Conservation (phyloP, 2,113 vertebrate genomes). For the Nycticorax nycticorax region DNA sequence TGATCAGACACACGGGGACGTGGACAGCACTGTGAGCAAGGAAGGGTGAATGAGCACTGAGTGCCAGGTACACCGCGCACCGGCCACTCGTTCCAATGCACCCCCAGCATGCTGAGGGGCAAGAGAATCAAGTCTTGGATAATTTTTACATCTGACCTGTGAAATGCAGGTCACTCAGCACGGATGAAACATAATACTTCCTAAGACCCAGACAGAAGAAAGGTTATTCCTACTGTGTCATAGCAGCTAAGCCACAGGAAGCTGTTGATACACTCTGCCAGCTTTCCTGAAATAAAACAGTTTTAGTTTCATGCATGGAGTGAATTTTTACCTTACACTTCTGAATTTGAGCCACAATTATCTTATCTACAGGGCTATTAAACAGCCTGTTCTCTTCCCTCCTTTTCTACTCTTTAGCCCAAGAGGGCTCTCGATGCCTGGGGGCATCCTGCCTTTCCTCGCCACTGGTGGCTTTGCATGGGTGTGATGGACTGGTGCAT, state of each 20-base stretch:
- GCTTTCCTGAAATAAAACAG: slow-evolving; percentile 53
- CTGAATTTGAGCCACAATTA: slow-evolving; percentile 50
- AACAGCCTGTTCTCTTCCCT: neutral
- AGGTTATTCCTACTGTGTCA: slow-evolving; percentile 58
- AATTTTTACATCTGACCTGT: slow-evolving; percentile 49
- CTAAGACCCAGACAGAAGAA: slow-evolving; percentile 50
- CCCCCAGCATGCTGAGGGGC: neutral
- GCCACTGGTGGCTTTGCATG: neutral
- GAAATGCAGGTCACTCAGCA: slow-evolving; percentile 38
- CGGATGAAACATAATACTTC: slow-evolving; percentile 61
- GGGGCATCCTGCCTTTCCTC: neutral
- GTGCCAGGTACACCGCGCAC: neutral
- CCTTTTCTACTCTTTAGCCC: neutral
- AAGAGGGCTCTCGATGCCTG: neutral
- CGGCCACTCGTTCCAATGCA: neutral
- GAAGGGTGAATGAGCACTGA: neutral
- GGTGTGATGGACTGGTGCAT: neutral
- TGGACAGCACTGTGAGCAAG: neutral
- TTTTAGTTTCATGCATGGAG: slow-evolving; percentile 34
- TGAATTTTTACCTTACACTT: slow-evolving; percentile 53
- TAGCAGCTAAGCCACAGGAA: slow-evolving; percentile 55
- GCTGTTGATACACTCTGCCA: slow-evolving; percentile 20
- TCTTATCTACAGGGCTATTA: slow-evolving; percentile 30
- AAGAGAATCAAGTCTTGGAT: neutral
- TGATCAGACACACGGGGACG: accelerated